A percentile compares a stretch with the other conserved stretches of the same genome.
These are phyloP conservation scores for Pachliopta kotzebuea DNA, from an alignment of 2,888 invertebrate genomes.

Conservation along the genomic window DNA sequence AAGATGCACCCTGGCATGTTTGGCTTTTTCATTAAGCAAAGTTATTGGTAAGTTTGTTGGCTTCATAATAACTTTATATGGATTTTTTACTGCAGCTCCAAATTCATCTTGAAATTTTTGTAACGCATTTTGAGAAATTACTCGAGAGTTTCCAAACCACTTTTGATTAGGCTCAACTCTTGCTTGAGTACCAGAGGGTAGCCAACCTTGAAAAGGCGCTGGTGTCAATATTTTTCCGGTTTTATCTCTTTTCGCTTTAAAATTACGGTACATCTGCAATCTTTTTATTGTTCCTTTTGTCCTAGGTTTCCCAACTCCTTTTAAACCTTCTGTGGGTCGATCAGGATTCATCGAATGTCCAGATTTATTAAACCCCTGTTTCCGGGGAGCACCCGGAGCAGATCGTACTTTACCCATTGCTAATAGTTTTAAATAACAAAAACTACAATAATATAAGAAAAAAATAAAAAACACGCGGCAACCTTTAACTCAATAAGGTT, in stretches of 20 bases:
- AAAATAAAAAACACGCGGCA: slow-evolving; percentile 22
- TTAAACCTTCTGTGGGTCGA: slow-evolving; percentile 86
- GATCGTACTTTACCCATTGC: slow-evolving; percentile 89
- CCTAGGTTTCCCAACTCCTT: slow-evolving; percentile 91
- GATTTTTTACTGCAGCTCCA: slow-evolving; percentile 95
- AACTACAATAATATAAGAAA: slow-evolving; percentile 16
- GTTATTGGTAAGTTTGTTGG: slow-evolving; percentile 97
- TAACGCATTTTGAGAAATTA: slow-evolving; percentile 94
- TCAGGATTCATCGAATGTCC: slow-evolving; percentile 98
- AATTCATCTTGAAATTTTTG: slow-evolving; percentile 97
- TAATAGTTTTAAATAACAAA: background rate
- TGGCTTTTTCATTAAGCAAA: slow-evolving; percentile 94
- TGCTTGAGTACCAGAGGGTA: slow-evolving; percentile 93
- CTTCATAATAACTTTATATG: slow-evolving; percentile 98
- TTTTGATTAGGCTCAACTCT: slow-evolving; percentile 98
- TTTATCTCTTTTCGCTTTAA: slow-evolving; percentile 95
- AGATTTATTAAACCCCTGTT: slow-evolving; percentile 91
- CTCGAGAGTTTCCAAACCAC: slow-evolving; percentile 99
- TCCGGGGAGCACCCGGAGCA: slow-evolving; percentile 87
- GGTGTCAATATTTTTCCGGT: slow-evolving; percentile 94
- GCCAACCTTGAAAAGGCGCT: slow-evolving; percentile 96
- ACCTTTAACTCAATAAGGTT: slow-evolving; percentile 9
- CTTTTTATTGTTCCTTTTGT: slow-evolving; percentile 97
- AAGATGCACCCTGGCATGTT: slow-evolving; percentile 95
- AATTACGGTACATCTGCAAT: slow-evolving; percentile 98